Evolutionary conservation across 2,888 invertebrate species (phyloP).

Genomic region (Teleiodes luculella): DNA sequence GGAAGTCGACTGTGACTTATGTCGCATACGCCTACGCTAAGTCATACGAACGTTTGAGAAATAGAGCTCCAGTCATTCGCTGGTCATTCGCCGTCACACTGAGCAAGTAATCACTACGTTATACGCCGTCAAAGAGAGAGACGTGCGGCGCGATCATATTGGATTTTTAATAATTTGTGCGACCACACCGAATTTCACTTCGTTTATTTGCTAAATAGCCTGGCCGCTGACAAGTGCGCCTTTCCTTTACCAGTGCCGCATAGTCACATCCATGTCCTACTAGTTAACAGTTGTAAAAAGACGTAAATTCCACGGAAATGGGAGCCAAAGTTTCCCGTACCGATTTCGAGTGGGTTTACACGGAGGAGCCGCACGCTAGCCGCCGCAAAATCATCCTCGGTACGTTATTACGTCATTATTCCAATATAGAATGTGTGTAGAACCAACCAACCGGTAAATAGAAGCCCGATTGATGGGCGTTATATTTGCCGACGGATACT

Average conservation of each 20-base stretch:
- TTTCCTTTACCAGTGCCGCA: background rate
- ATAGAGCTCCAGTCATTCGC: too few relatives aligned
- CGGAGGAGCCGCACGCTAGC: slow-evolving; percentile 98
- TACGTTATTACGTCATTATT: slow-evolving; percentile 69
- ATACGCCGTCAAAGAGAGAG: too few relatives aligned
- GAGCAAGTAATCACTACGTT: too few relatives aligned
- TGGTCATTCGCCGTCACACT: too few relatives aligned
- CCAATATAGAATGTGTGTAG: too few relatives aligned
- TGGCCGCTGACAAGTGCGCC: background rate
- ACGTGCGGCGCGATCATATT: background rate
- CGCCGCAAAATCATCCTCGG: slow-evolving; percentile 95
- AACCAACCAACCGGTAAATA: slow-evolving; percentile 3
- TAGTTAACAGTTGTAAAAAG: background rate
- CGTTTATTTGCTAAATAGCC: background rate
- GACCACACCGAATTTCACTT: background rate
- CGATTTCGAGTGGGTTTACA: slow-evolving; percentile 98
- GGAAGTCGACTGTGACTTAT: too few relatives aligned
- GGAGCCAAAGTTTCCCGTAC: slow-evolving; percentile 95
- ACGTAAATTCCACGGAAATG: slow-evolving; percentile 79
- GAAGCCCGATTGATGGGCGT: background rate
- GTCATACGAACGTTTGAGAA: too few relatives aligned
- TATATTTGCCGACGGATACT: background rate
- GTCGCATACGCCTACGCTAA: too few relatives aligned
- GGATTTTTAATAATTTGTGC: too few relatives aligned
- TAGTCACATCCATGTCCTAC: slow-evolving; percentile 4